phyloP scores from a whole-genome alignment of 2,888 invertebrate genomes.

The Volucella inanis region DNA sequence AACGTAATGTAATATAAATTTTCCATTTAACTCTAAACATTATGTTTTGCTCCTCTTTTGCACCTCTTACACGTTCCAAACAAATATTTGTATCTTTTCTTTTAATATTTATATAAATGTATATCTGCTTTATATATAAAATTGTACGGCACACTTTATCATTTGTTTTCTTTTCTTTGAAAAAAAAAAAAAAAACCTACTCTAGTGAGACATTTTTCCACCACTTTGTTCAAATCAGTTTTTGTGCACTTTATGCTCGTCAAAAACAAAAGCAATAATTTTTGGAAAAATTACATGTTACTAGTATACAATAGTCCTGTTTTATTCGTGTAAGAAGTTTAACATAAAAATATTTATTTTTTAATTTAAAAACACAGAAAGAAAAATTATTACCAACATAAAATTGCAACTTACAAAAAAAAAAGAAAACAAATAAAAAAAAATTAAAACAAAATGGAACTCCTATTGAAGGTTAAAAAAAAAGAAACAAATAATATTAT shows the following conservation, averaged over 20 bases:
- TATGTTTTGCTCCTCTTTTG: constrained; percentile 28
- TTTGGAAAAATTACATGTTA: constrained; percentile 7
- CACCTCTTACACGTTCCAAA: constrained; percentile 56
- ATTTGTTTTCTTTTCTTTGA: no score
- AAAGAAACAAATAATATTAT: constrained; percentile 8
- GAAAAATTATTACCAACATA: constrained; percentile 28
- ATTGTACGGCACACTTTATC: constrained; percentile 59
- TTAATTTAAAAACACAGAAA: constrained; percentile 8
- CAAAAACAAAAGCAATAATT: constrained; percentile 4
- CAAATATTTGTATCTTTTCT: constrained; percentile 30
- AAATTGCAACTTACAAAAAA: constrained; percentile 30
- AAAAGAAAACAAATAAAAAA: constrained; percentile 4
- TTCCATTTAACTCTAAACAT: constrained; percentile 60
- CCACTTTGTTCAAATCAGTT: constrained; percentile 6
- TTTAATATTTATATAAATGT: background rate
- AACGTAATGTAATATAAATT: constrained; percentile 63
- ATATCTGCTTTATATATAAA: constrained; percentile 56
- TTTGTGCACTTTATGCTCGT: constrained; percentile 42
- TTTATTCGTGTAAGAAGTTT: constrained; percentile 37
- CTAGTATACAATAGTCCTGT: background rate
- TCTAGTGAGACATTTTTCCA: constrained; percentile 19
- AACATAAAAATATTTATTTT: constrained; percentile 21
- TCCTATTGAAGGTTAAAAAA: constrained; percentile 33
- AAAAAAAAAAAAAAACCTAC: constrained; percentile 36
- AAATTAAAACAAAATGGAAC: background rate